Percentiles rank a stretch among this genome's conserved stretches.
Conservation (phyloP, 2,113 vertebrate species). For the Tor tambroides region DNA sequence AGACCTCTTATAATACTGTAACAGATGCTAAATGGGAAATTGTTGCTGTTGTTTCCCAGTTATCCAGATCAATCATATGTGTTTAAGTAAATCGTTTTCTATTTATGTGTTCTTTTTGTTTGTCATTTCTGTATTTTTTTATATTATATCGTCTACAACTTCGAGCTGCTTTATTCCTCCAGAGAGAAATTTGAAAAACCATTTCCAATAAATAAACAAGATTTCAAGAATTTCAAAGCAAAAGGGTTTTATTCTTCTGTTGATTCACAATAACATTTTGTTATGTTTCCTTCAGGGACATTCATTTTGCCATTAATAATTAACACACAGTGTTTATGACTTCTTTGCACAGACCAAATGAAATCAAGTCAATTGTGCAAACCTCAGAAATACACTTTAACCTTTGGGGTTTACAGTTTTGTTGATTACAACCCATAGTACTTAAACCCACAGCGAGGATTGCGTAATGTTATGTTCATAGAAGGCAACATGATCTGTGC, state of each 20-base stretch:
- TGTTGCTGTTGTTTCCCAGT: neutral
- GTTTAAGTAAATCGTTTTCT: neutral
- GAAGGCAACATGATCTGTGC: constrained; percentile 71
- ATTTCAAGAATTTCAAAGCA: neutral
- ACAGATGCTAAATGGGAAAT: neutral
- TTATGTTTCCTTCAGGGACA: constrained; percentile 5
- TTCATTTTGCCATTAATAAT: constrained; percentile 22
- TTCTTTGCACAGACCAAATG: constrained; percentile 81
- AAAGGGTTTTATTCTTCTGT: constrained; percentile 42
- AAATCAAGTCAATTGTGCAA: constrained; percentile 81
- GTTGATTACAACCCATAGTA: constrained; percentile 76
- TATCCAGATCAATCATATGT: neutral
- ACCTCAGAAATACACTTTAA: constrained; percentile 75
- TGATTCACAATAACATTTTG: constrained; percentile 32
- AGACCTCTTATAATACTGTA: neutral
- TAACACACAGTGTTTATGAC: constrained; percentile 83
- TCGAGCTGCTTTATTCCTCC: neutral
- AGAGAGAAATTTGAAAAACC: neutral
- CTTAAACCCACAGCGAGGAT: constrained; percentile 82
- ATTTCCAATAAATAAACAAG: neutral
- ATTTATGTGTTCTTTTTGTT: neutral
- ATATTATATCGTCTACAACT: neutral
- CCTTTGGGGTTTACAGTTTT: constrained; percentile 83
- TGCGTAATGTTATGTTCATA: constrained; percentile 71
- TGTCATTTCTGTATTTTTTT: neutral